Base-by-base conservation (phyloP, 2,888 invertebrate genomes). In the Phyto melanocephala region DNA sequence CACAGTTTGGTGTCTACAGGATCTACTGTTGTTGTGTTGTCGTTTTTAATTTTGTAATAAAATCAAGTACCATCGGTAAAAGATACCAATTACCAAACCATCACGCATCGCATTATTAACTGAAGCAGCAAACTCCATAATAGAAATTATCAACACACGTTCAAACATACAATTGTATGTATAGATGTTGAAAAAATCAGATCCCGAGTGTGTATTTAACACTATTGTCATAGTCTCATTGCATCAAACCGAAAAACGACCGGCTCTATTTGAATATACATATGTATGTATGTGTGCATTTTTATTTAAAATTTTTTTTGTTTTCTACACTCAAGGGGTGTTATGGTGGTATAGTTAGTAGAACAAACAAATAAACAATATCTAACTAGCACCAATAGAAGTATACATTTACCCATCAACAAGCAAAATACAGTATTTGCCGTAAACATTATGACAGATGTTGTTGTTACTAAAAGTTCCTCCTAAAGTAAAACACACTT, bases 201-300 rank as follows among this genome's bases (percentile, higher is more conserved):
- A 62, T 79, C 82, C 79, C 82, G 63, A 50, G 82, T 76, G 82
- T 71, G 45, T 71, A 72, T 76, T 82, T 82, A 82, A 82, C 82
- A 82, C 79, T 60, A 67, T 68, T 60, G n/a, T 52, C 37, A 62
- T 63, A 37, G 54, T 13, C 54, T 52, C 24, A 50, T 67, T 70
- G 24, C 50, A 42, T 45, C 42, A 62, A 70, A 11, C 63, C 56
- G n/a, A n/a, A n/a, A n/a, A n/a, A n/a, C n/a, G n/a, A 33, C 11
- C 7, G 20, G 6, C 3, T 54, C 20, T 63, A 8, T 50, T n/a
- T 37, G 33, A 50, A 15, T 67, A 17, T 20, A 28, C 28, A 28
- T 28, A 28, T 6, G 28, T 28, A 28, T 28, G 6, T 28, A 28
- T 5, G 4, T 28, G n/a, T n/a, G n/a, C n/a, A n/a, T n/a, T n/a